Percentiles rank a stretch among this genome's conserved stretches.
These are phyloP conservation scores for Parazoanthus atlanticus DNA, from an alignment of 92 coral and sea anemone species.

Conservation along the genomic window DNA sequence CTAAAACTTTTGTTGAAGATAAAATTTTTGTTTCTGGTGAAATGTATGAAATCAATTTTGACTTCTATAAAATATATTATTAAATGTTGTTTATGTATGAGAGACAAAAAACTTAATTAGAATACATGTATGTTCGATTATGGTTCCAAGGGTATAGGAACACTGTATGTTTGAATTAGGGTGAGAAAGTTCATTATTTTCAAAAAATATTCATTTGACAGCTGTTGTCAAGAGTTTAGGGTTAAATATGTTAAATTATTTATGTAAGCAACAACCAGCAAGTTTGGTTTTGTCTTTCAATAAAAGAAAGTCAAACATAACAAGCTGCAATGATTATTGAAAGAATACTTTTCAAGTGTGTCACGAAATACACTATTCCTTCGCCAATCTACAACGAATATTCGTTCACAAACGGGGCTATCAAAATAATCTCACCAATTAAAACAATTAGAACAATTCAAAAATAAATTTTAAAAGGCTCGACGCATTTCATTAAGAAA, in stretches of 20 bases:
- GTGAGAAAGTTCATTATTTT: background rate
- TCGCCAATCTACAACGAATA: background rate
- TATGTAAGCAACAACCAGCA: slow-evolving; percentile 7
- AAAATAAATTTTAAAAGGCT: background rate
- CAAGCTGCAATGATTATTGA: background rate
- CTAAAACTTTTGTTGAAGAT: no score
- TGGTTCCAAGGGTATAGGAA: background rate
- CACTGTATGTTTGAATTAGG: background rate
- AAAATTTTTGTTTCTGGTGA: no score
- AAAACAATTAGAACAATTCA: background rate
- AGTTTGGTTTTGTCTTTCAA: background rate
- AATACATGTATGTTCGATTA: background rate
- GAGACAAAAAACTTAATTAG: no score
- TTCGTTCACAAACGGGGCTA: background rate
- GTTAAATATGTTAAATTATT: slow-evolving; percentile 19
- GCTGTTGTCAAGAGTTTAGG: background rate
- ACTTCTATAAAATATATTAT: no score
- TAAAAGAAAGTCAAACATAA: background rate
- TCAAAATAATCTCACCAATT: background rate
- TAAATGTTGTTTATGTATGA: no score
- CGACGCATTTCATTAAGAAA: background rate
- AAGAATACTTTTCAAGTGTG: background rate
- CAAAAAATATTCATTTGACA: background rate
- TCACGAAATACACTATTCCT: background rate
- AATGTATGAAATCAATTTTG: no score